phyloP scores from a whole-genome alignment of 2,888 invertebrate genomes.

The Philhelius pedissequus region DNA sequence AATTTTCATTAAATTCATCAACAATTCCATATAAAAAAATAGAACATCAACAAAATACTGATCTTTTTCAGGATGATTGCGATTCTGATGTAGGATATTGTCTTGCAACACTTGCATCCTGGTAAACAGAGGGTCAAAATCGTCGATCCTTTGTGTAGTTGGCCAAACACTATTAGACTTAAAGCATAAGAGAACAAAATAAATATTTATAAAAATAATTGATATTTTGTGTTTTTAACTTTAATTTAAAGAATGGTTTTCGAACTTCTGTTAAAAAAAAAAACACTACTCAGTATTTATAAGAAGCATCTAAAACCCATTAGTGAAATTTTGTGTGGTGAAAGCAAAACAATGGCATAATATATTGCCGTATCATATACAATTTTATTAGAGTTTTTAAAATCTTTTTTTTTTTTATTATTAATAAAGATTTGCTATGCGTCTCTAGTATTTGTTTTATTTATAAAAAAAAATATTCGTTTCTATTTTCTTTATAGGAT shows the following conservation, averaged over 20 bases:
- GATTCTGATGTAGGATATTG: constrained; percentile 82
- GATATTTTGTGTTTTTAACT: constrained; percentile 7
- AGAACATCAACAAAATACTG: constrained; percentile 41
- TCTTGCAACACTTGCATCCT: constrained; percentile 82
- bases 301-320: not conserved
- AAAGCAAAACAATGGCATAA: not conserved
- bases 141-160: constrained; percentile 2
- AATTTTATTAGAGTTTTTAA: not conserved
- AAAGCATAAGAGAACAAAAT: constrained; percentile 15
- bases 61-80: constrained; percentile 83
- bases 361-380: not conserved
- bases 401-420: no score
- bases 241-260: not conserved
- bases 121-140: constrained; percentile 70
- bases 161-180: constrained; percentile 1
- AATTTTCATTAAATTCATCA: not conserved
- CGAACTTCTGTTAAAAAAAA: not conserved
- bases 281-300: not conserved
- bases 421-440: constrained; percentile 15
- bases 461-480: constrained; percentile 32
- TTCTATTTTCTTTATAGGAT: constrained; percentile 78
- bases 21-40: not conserved
- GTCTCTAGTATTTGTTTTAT: constrained; percentile 30
- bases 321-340: not conserved
- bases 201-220: constrained; percentile 4